Evolutionary conservation across 2,797 vertebrate species (phyloP).

Genomic region (Danio jaintianensis): DNA sequence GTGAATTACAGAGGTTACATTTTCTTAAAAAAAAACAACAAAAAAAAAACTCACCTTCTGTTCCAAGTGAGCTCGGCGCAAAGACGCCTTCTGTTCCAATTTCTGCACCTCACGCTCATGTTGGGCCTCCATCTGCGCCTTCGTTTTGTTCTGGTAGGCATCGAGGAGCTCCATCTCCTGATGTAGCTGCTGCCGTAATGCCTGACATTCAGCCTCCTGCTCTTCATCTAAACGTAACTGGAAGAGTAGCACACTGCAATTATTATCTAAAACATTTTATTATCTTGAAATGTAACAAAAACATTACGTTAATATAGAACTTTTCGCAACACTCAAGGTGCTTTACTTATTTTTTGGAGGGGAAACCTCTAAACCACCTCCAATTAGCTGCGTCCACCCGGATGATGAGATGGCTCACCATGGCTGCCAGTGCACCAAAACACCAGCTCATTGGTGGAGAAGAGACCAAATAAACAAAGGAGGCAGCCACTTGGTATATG

Average conservation of each 20-base stretch:
- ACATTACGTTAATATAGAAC: too few relatives aligned
- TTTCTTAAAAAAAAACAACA: slow-evolving; percentile 5
- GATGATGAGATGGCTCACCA: too few relatives aligned
- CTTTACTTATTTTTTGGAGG: too few relatives aligned
- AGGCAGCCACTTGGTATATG: too few relatives aligned
- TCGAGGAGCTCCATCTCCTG: slow-evolving; percentile 99
- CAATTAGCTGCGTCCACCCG: too few relatives aligned
- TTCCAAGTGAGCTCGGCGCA: slow-evolving; percentile 95
- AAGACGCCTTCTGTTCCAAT: slow-evolving; percentile 96
- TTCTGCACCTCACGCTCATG: slow-evolving; percentile 96
- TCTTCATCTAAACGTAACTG: slow-evolving; percentile 97
- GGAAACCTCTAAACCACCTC: too few relatives aligned
- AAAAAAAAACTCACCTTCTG: slow-evolving; percentile 90
- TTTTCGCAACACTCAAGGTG: too few relatives aligned
- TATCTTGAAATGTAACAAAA: not conserved
- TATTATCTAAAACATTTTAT: slow-evolving; percentile 78
- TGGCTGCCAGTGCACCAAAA: too few relatives aligned
- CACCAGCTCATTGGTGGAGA: too few relatives aligned
- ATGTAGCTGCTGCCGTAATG: slow-evolving; percentile 96
- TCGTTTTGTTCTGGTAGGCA: slow-evolving; percentile 99
- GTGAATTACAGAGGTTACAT: not conserved
- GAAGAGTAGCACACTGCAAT: slow-evolving; percentile 26
- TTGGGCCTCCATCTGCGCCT: slow-evolving; percentile 98
- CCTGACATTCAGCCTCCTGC: slow-evolving; percentile 99
- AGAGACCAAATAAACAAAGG: too few relatives aligned